Conservation (phyloP, 37 sponge, comb jelly and placozoan genomes). For the Mnemiopsis leidyi region DNA sequence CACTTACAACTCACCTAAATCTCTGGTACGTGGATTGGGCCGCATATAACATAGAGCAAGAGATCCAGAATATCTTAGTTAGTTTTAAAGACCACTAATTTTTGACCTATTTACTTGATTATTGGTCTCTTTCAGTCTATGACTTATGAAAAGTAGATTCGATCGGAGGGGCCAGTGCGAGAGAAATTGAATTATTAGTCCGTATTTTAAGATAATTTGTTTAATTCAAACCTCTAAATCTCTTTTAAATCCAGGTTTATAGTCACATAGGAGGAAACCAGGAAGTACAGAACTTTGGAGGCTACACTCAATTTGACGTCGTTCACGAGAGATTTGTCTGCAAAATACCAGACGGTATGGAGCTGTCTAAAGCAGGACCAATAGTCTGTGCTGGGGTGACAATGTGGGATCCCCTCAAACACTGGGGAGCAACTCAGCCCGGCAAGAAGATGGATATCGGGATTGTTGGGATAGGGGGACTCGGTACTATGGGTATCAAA, state of each 20-base stretch:
- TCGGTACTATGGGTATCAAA: conserved; percentile 59
- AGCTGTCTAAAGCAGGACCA: not conserved
- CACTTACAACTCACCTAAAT: conserved; percentile 34
- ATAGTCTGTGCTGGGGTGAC: conserved; percentile 48
- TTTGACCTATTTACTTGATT: too few relatives aligned
- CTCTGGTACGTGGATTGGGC: not conserved
- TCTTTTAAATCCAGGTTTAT: too few relatives aligned
- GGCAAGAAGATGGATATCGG: conserved; percentile 37
- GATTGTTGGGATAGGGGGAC: conserved; percentile 30
- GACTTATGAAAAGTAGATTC: too few relatives aligned
- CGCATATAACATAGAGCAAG: too few relatives aligned
- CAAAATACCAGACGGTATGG: conserved; percentile 24
- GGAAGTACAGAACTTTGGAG: conserved; percentile 11
- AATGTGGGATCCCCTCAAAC: conserved; percentile 35
- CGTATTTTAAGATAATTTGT: too few relatives aligned
- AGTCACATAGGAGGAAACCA: conserved; percentile 64
- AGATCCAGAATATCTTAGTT: too few relatives aligned
- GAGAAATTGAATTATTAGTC: too few relatives aligned
- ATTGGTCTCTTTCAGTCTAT: too few relatives aligned
- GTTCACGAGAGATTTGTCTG: conserved; percentile 12
- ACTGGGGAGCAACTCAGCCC: conserved; percentile 23
- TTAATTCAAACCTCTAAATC: too few relatives aligned
- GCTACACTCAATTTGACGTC: conserved; percentile 35
- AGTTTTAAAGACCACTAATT: too few relatives aligned
- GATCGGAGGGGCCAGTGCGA: too few relatives aligned